Evolutionary conservation across 2,888 invertebrate genomes (phyloP).

Genomic region (Hydrotaea diabolus): DNA sequence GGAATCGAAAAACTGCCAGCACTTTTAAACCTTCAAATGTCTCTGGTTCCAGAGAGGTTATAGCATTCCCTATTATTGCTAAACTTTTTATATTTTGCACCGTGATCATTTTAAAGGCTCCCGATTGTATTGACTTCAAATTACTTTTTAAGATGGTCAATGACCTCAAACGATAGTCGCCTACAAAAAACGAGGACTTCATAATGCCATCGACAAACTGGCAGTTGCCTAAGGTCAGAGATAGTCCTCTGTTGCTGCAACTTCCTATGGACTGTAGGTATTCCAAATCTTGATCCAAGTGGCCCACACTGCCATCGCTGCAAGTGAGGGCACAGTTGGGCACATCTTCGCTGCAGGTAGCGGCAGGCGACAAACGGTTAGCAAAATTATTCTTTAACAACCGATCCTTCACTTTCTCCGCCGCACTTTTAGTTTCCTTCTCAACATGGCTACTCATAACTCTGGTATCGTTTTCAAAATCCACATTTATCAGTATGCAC

Average conservation of each 20-base stretch:
- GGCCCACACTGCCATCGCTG: slow-evolving; percentile 24
- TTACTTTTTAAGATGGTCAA: slow-evolving; percentile 46
- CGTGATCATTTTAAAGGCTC: slow-evolving; percentile 21
- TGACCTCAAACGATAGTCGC: background rate
- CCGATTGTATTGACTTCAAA: slow-evolving; percentile 24
- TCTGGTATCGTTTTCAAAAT: no score
- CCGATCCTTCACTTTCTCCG: no score
- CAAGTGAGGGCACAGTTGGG: slow-evolving; percentile 47
- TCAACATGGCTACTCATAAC: no score
- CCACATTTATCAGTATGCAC: no score
- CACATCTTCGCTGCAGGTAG: background rate
- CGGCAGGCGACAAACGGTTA: background rate
- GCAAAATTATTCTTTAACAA: no score
- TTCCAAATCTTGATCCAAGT: slow-evolving; percentile 30
- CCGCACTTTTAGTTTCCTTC: no score
- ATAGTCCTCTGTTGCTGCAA: slow-evolving; percentile 16
- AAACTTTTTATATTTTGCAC: slow-evolving; percentile 40
- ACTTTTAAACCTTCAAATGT: slow-evolving; percentile 45
- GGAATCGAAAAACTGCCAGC: slow-evolving; percentile 37
- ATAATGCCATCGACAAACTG: slow-evolving; percentile 40
- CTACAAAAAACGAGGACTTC: slow-evolving; percentile 32
- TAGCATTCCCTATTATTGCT: slow-evolving; percentile 39
- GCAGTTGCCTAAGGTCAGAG: slow-evolving; percentile 33
- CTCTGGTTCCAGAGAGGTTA: background rate
- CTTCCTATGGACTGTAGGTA: background rate